Evolutionary conservation across 2,888 invertebrate genomes (phyloP), one percentile per base, ranked within the genome.

Genomic region (Lissonota sp.): DNA sequence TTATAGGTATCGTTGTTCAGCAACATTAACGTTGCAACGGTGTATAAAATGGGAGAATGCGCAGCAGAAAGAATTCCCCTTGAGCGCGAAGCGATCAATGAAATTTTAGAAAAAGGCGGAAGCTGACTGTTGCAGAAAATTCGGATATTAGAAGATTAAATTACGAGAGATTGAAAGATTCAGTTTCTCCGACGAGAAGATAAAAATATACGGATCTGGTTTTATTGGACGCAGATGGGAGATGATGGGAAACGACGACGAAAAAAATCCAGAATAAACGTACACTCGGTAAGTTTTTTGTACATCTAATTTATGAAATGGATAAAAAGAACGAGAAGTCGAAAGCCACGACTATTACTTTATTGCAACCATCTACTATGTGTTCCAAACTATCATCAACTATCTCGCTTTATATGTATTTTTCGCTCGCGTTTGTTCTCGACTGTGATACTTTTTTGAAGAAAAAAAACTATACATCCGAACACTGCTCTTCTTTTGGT

Each of bases 1-100:
- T 90, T 90, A 88, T 90, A 89, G 87, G 87, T 88, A 86, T 86
- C 84, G 86, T 86, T 89, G 84, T 86, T 83, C 79, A 86, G 85
- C 87, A 87, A 86, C 87, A 89, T 88, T 86, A 84, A 81, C 81
- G 84, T 86, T 86, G 86, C 85, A 73, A 86, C 78, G 87, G 84
- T 85, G 84, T 87, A 86, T 86, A 87, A 86, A 60, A 88, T 87
- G 87, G 86, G 87, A 84, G 57, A 12, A 10, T 75, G 83, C 84
- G 81, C 82, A 83, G 83, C 82, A 83, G 83, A 12, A 58, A 46
- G 39, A 58, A 70, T 58, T 10, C 1, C 46, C 53, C 40, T n/a
- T 44, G 42, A 51, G 10, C 39, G 37, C 14, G 46, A 26, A 16
- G 6, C 16, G 7, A 58, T 40, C 39, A 40, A 60, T 53, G 42